These are phyloP conservation scores for Podotricha telesiphe DNA, from an alignment of 2,888 invertebrate species.

Conservation along the genomic window DNA sequence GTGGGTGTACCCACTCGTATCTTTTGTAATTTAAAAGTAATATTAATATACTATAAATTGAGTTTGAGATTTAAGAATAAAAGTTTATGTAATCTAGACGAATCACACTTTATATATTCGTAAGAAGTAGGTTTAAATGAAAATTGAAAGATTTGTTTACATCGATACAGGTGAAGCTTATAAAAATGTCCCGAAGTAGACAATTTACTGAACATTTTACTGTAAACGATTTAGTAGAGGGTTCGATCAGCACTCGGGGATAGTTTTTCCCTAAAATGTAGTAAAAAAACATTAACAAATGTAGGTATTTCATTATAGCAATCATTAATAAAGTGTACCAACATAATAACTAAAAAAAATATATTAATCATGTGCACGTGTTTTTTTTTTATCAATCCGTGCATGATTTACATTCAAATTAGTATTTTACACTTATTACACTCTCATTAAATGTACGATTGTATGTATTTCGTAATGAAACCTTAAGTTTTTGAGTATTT, in stretches of 20 bases:
- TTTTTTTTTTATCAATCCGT: not conserved
- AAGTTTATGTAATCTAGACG: too few relatives aligned
- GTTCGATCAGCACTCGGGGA: too few relatives aligned
- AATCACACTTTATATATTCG: too few relatives aligned
- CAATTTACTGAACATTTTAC: too few relatives aligned
- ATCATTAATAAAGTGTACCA: not conserved
- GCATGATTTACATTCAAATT: slow-evolving; percentile 11
- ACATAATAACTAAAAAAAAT: not conserved
- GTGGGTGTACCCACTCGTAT: not conserved
- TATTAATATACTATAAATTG: too few relatives aligned
- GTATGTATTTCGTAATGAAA: slow-evolving; percentile 20
- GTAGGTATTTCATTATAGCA: not conserved
- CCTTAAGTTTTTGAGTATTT: slow-evolving; percentile 26
- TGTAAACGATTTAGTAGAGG: too few relatives aligned
- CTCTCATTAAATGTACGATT: slow-evolving; percentile 14
- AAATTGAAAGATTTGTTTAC: too few relatives aligned
- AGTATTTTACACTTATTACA: slow-evolving; percentile 22
- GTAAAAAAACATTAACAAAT: too few relatives aligned
- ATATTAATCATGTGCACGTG: not conserved
- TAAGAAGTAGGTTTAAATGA: not conserved
- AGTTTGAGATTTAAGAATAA: too few relatives aligned
- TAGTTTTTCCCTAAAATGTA: too few relatives aligned
- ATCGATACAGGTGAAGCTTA: too few relatives aligned
- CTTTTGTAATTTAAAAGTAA: not conserved
- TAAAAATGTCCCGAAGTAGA: not conserved